Percentiles rank a stretch among this genome's conserved stretches.
These are phyloP conservation scores for Platycnemis pennipes DNA, from an alignment of 2,888 invertebrate species.

Conservation along the genomic window DNA sequence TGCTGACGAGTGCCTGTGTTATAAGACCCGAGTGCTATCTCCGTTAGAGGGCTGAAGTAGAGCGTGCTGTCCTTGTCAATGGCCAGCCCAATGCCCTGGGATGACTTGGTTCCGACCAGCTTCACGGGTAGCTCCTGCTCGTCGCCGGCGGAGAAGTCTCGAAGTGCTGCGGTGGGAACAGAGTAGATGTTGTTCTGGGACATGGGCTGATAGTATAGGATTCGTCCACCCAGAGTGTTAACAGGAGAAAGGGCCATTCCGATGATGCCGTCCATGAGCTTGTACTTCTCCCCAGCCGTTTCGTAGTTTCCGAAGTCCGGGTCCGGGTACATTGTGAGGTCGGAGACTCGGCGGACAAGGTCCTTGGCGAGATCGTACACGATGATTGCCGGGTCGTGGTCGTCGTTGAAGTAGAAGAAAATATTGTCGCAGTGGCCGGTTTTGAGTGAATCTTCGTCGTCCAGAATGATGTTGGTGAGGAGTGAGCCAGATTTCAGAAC, in stretches of 20 bases:
- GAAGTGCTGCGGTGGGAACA: constrained; percentile 87
- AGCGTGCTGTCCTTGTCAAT: constrained; percentile 89
- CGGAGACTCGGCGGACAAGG: constrained; percentile 89
- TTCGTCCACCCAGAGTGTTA: constrained; percentile 77
- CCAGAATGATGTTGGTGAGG: constrained; percentile 59
- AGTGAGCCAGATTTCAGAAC: constrained; percentile 56
- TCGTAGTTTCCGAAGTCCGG: constrained; percentile 89
- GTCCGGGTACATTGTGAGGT: constrained; percentile 92
- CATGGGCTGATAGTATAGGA: constrained; percentile 87
- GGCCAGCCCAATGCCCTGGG: constrained; percentile 89
- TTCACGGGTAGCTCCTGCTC: constrained; percentile 87
- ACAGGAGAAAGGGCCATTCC: constrained; percentile 86
- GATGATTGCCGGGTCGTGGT: constrained; percentile 86
- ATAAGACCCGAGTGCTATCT: constrained; percentile 91
- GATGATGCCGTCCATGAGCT: constrained; percentile 88
- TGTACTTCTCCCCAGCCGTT: constrained; percentile 85
- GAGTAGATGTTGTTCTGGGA: constrained; percentile 90
- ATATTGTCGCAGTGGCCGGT: constrained; percentile 85
- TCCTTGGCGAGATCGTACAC: constrained; percentile 87
- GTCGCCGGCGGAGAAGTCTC: constrained; percentile 82
- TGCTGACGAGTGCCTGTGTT: constrained; percentile 87
- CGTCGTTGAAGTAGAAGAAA: constrained; percentile 90
- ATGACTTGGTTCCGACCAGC: constrained; percentile 90
- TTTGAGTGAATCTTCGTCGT: constrained; percentile 78
- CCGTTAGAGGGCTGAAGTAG: constrained; percentile 88